Percentiles rank a stretch among this genome's conserved stretches.
phyloP scores from a whole-genome alignment of 2,797 vertebrate genomes.

The Loris lydekkerianus region DNA sequence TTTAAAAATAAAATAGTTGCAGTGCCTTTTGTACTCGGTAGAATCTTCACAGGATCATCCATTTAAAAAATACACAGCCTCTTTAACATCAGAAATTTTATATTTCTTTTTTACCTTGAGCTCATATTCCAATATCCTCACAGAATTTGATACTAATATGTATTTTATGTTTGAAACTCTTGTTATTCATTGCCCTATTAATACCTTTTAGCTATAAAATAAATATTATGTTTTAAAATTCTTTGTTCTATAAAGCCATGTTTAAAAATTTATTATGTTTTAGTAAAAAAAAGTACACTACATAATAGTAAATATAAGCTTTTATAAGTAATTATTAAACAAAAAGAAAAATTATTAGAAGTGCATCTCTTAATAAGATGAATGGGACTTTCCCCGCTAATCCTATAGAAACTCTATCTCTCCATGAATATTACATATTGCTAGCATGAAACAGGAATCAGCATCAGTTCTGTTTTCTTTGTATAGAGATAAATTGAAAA shows the following conservation, averaged over 20 bases:
- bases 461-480: not conserved
- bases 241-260: not conserved
- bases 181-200: not conserved
- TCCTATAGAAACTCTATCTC: not conserved
- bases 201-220: not conserved
- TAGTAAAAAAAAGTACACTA: conserved; percentile 6
- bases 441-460: not conserved
- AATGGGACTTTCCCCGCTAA: not conserved
- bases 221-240: conserved; percentile 46
- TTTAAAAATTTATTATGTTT: conserved; percentile 44
- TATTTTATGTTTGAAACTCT: not conserved
- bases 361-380: conserved; percentile 34
- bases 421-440: conserved; percentile 2
- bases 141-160: not conserved
- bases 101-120: not conserved
- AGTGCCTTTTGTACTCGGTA: conserved; percentile 3
- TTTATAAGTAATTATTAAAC: conserved; percentile 54
- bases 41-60: conserved; percentile 16
- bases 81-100: conserved; percentile 1
- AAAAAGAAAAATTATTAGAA: conserved; percentile 32
- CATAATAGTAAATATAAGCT: conserved; percentile 17
- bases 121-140: not conserved
- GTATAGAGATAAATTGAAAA: not conserved
- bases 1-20: conserved; percentile 42
- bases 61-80: not conserved